Evolutionary conservation across 2,888 invertebrate genomes (phyloP), one percentile per base, ranked within the genome.

Genomic region (Papilio gigon): DNA sequence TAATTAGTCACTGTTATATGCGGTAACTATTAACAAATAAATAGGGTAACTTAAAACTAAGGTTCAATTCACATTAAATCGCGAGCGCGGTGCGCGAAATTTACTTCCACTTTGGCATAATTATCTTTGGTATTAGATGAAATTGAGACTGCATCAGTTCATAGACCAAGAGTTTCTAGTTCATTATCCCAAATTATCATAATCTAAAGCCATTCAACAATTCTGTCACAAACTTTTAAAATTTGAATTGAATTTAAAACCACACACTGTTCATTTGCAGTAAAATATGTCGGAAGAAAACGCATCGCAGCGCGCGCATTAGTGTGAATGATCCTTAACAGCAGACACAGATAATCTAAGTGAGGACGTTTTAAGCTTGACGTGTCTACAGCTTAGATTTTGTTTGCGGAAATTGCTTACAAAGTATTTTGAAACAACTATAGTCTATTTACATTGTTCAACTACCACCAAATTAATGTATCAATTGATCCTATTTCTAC

Each of bases 21-120:
- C 79, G 80, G 81, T 80, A 75, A 80, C 83, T 83, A 77, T 77
- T 78, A 84, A 85, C 74, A 84, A 87, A 87, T 87, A 87, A 88
- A 87, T 87, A 87, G 73, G 82, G 82, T 85, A 84, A 84, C 87
- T 84, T 84, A 86, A 62, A 64, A 53, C 68, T 80, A 80, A 76
- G 77, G 77, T 73, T 56, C 72, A 42, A 30, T 56, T 56, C 53
- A 56, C 27, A 56, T 17, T 56, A 30, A 56, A 56, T 11, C 27
- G 53, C 30, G 53, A 30, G 27, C 17, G 30, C 53, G 5, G 5
- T 27, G 5, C n/a, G 27, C 9, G 5, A 2, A 70, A 6, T 59
- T 20, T 4, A 59, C 59, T 20, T 53, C 74, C 69, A 60, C 53
- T 56, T 56, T 56, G 53, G 53, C 17, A 30, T 56, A 4, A 30